These are phyloP conservation scores for Anolis carolinensis DNA, from an alignment of 2,113 vertebrate species.

Conservation along the genomic window DNA sequence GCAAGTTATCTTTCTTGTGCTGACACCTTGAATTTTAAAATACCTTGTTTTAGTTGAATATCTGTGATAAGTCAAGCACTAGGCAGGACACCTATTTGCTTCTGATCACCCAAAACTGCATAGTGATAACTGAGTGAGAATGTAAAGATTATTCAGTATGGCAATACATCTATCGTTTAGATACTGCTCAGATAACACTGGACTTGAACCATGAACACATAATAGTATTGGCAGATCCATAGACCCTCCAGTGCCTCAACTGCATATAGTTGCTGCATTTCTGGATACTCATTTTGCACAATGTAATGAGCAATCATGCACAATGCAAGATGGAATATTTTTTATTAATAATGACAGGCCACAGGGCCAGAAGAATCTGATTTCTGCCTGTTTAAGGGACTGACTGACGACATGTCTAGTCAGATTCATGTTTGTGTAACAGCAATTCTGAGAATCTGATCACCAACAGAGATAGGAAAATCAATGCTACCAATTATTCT, in stretches of 20 bases:
- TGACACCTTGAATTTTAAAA: background rate
- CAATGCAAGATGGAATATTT: background rate
- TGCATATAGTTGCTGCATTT: background rate
- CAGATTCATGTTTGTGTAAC: background rate
- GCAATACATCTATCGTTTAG: background rate
- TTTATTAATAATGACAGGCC: background rate
- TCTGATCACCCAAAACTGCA: background rate
- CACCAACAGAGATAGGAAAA: background rate
- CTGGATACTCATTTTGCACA: background rate
- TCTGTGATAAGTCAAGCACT: background rate
- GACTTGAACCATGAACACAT: background rate
- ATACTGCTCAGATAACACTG: background rate
- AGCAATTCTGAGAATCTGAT: background rate
- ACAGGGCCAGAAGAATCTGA: background rate
- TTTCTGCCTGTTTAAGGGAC: background rate
- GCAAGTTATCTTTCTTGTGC: background rate
- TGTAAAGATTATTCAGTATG: background rate
- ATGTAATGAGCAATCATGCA: background rate
- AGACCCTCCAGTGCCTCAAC: background rate
- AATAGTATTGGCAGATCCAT: background rate
- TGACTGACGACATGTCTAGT: background rate
- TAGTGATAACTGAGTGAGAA: background rate
- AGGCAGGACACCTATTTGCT: too few relatives aligned
- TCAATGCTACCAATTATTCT: background rate
- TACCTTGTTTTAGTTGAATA: background rate